These are phyloP conservation scores for Hyposoter dolosus DNA, from an alignment of 2,888 invertebrate genomes.

Conservation along the genomic window DNA sequence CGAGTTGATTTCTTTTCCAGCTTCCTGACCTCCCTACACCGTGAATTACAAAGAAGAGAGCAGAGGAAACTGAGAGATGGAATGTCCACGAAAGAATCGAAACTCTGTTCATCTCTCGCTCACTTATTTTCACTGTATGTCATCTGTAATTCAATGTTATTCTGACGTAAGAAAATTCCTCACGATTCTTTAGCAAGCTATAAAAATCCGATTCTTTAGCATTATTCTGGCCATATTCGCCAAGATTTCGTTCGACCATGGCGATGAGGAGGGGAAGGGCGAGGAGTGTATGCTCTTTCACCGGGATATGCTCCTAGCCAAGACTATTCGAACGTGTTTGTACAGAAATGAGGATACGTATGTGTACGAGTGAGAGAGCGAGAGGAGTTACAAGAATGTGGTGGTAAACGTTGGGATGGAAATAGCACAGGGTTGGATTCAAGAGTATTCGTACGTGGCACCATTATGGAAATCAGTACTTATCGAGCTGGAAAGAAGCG, in stretches of 20 bases:
- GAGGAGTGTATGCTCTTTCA: slow-evolving; percentile 50
- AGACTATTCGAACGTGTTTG: slow-evolving; percentile 27
- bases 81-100: slow-evolving; percentile 22
- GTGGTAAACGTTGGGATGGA: slow-evolving; percentile 44
- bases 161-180: slow-evolving; percentile 48
- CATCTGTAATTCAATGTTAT: slow-evolving; percentile 52
- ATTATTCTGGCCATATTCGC: slow-evolving; percentile 62
- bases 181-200: slow-evolving; percentile 53
- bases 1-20: neutral
- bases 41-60: neutral
- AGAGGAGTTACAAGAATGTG: slow-evolving; percentile 49
- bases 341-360: slow-evolving; percentile 12
- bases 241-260: slow-evolving; percentile 40
- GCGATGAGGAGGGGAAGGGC: neutral
- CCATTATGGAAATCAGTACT: slow-evolving; percentile 80
- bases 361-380: neutral
- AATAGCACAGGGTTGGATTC: slow-evolving; percentile 51
- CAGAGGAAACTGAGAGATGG: neutral
- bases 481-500: slow-evolving; percentile 72
- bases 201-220: slow-evolving; percentile 64
- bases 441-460: slow-evolving; percentile 70
- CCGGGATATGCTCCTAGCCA: slow-evolving; percentile 35
- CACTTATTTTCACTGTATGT: slow-evolving; percentile 9
- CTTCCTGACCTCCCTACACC: slow-evolving; percentile 1
- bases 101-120: slow-evolving; percentile 1